Conservation (phyloP, 1,140 invertebrate genomes). For the Caerostris extrusa region DNA sequence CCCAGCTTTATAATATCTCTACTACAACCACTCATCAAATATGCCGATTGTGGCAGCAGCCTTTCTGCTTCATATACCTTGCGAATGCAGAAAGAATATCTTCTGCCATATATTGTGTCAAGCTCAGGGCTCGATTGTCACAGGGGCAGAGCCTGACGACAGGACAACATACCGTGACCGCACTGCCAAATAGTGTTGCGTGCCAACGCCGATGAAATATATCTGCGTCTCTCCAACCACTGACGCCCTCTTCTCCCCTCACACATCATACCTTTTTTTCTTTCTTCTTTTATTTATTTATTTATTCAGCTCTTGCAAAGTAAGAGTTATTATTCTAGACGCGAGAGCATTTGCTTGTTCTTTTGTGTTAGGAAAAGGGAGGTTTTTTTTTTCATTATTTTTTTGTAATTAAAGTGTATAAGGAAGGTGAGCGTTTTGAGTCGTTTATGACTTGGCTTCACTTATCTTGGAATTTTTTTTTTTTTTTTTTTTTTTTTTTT, state of each 20-base stretch:
- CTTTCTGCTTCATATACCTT: not conserved
- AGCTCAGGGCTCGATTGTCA: slow-evolving; percentile 29
- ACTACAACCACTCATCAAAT: too few species aligned
- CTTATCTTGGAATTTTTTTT: not conserved
- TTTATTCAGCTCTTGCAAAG: slow-evolving; percentile 34
- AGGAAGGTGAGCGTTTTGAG: not conserved
- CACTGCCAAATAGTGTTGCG: slow-evolving; percentile 61
- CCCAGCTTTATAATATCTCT: too few species aligned
- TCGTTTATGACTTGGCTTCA: slow-evolving; percentile 1
- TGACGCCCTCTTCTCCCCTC: slow-evolving; percentile 32
- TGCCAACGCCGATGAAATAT: slow-evolving; percentile 57
- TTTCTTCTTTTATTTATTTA: slow-evolving; percentile 50
- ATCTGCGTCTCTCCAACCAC: slow-evolving; percentile 38
- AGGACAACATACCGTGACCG: slow-evolving; percentile 65
- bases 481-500: not conserved
- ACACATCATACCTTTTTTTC: slow-evolving; percentile 54
- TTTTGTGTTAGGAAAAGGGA: slow-evolving; percentile 49
- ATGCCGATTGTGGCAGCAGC: too few species aligned
- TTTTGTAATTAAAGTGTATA: slow-evolving; percentile 23
- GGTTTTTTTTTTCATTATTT: not conserved
- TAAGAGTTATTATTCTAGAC: slow-evolving; percentile 48
- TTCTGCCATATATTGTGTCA: slow-evolving; percentile 55
- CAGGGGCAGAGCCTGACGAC: slow-evolving; percentile 54
- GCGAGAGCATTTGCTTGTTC: slow-evolving; percentile 51
- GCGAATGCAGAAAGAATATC: not conserved